Base-by-base conservation (phyloP, 2,113 vertebrate genomes). In the Prunella fulvescens region DNA sequence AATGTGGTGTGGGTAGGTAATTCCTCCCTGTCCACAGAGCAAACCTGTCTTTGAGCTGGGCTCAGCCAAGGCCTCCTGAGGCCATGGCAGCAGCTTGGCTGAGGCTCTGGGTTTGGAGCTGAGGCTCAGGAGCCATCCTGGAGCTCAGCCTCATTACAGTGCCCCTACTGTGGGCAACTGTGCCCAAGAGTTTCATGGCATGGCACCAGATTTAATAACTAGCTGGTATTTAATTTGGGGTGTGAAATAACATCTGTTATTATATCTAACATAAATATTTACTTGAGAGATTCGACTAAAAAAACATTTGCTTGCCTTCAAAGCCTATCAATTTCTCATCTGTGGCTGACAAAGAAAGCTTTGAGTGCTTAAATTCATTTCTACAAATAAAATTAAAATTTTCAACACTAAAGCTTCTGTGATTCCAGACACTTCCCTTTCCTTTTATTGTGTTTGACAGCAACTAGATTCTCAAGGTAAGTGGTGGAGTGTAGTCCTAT, bases 331-430 rank as follows among this genome's bases (percentile, higher is more conserved):
- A 11, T 96, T 98, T 98, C 97, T 97, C 92, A 95, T 97, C 96
- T 67, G 60, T 65, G 83, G 80, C 90, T 92, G 96, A 98, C 98
- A 98, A 98, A 98, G 97, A 95, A 93, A 93, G 95, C 97, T 97
- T 98, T 98, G 96, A 98, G 94, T 86, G 73, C 95, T 60, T 95
- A 96, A 96, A 95, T 95, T 96, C 94, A 96, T 98, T 97, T 97
- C 80, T 96, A 96, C 95, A 98, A 98, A 97, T 97, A 95, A 97
- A 98, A 97, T 98, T 97, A 97, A 91, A 96, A 95, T 97, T 98
- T 98, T 98, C 97, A 97, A 97, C 97, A 97, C 97, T 97, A 96
- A 95, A 96, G 95, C 95, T 96, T 97, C 97, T 97, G 97, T 98
- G 93, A 97, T 97, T 94, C 83, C 92, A 95, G 81, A 94, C 70